These are phyloP conservation scores for Morelia viridis DNA, from an alignment of 2,797 vertebrate species.

Conservation along the genomic window DNA sequence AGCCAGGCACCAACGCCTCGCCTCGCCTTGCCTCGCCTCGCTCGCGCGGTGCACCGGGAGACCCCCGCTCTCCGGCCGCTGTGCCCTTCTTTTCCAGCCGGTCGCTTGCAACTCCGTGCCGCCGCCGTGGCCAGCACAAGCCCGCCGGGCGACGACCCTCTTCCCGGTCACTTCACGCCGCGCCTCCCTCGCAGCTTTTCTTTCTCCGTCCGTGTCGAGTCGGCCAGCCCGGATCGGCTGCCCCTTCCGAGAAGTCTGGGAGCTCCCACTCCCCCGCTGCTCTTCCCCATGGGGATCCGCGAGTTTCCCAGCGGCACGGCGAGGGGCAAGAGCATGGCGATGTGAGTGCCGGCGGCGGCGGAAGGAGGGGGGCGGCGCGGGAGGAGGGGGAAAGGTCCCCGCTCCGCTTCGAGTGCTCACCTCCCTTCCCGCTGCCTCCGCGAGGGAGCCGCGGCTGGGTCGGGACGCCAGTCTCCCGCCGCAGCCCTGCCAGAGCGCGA, in stretches of 20 bases:
- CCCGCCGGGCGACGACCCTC: neutral
- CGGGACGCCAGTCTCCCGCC: neutral
- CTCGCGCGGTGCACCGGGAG: neutral
- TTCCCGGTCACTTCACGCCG: neutral
- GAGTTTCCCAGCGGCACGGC: conserved; percentile 74
- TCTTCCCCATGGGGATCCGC: conserved; percentile 74
- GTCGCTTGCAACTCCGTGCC: neutral
- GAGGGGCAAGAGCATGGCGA: conserved; percentile 64
- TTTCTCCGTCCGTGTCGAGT: neutral
- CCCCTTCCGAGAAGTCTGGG: conserved; percentile 60
- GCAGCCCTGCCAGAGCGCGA: neutral
- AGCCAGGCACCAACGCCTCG: neutral
- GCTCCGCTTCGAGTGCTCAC: neutral
- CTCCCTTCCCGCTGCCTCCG: neutral
- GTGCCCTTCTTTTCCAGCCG: neutral
- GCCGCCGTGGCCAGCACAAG: conserved; percentile 2
- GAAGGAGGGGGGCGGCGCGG: neutral
- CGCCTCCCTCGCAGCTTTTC: neutral
- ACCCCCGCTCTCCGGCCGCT: neutral
- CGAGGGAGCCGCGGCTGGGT: neutral
- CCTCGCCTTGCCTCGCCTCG: neutral
- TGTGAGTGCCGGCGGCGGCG: conserved; percentile 63
- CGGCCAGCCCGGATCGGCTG: conserved; percentile 54
- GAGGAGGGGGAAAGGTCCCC: neutral
- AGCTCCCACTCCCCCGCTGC: conserved; percentile 55